Conservation (phyloP, 2,113 vertebrate genomes). For the Saccopteryx bilineata region DNA sequence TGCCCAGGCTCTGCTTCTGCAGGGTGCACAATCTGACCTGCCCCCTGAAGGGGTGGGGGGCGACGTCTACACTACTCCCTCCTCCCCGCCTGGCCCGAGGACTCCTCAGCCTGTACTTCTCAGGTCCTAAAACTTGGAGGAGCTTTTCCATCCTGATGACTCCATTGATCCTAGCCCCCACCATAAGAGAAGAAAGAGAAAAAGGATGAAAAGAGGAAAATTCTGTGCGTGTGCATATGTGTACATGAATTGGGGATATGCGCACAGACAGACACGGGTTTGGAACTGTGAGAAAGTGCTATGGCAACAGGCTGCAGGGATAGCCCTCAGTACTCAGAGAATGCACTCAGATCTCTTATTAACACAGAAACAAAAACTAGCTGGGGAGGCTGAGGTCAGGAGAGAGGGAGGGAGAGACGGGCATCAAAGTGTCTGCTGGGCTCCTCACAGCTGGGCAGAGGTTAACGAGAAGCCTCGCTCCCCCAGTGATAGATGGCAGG, state of each 20-base stretch:
- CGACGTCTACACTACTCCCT: background rate
- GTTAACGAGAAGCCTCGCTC: slow-evolving; percentile 54
- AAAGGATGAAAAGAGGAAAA: background rate
- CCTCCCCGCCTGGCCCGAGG: background rate
- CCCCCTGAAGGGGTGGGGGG: background rate
- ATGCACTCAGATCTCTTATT: slow-evolving; percentile 77
- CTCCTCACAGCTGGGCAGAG: slow-evolving; percentile 9
- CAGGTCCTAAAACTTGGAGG: background rate
- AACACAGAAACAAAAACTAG: slow-evolving; percentile 52
- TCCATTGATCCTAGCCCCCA: slow-evolving; percentile 48
- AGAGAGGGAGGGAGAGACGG: background rate
- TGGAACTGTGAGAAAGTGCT: slow-evolving; percentile 84
- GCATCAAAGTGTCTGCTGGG: background rate
- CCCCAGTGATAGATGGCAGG: background rate
- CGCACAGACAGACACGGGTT: slow-evolving; percentile 44
- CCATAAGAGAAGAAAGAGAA: slow-evolving; percentile 60
- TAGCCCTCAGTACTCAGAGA: slow-evolving; percentile 78
- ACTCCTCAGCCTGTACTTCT: background rate
- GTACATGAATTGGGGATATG: background rate
- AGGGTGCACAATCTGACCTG: no score
- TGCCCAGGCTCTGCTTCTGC: background rate
- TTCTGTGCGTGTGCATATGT: background rate
- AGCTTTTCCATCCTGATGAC: slow-evolving; percentile 52
- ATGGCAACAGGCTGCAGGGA: slow-evolving; percentile 86
- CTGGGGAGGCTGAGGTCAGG: background rate